Evolutionary conservation across 2,797 vertebrate species (phyloP).

Genomic region (Centropyge bicolor): DNA sequence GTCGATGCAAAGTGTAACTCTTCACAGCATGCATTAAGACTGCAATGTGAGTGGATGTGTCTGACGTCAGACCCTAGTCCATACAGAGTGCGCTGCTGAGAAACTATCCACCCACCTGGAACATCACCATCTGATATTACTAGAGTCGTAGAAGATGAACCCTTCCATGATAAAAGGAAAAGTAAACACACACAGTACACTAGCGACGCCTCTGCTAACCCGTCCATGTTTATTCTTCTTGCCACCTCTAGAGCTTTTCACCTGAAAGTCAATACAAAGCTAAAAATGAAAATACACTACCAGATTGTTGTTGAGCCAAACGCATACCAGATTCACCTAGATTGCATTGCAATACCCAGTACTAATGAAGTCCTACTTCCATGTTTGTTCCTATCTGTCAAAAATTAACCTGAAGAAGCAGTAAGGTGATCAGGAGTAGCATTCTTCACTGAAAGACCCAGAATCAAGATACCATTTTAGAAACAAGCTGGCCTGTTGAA

Average conservation of each 20-base stretch:
- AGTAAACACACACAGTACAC: not conserved
- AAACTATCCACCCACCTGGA: conserved; percentile 13
- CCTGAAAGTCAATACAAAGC: not conserved
- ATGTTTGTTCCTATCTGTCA: not conserved
- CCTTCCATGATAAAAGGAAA: not conserved
- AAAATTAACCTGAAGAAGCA: not conserved
- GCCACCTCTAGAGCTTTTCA: conserved; percentile 1
- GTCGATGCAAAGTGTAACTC: not conserved
- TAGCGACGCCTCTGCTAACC: conserved; percentile 2
- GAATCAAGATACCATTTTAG: not conserved
- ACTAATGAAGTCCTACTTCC: not conserved
- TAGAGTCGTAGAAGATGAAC: not conserved
- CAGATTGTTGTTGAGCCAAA: not conserved
- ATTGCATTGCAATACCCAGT: not conserved
- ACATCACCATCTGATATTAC: not conserved
- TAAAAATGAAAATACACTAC: not conserved
- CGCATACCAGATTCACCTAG: conserved; percentile 4
- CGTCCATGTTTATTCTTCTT: conserved; percentile 6
- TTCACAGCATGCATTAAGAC: not conserved
- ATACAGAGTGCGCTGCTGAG: conserved; percentile 16
- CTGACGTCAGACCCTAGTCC: not conserved
- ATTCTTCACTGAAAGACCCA: not conserved
- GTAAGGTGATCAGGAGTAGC: not conserved
- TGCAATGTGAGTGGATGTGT: conserved; percentile 19
- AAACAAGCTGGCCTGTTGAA: not conserved